Evolutionary conservation across 2,113 vertebrate genomes (phyloP).

Genomic region (Gallinago undulata): DNA sequence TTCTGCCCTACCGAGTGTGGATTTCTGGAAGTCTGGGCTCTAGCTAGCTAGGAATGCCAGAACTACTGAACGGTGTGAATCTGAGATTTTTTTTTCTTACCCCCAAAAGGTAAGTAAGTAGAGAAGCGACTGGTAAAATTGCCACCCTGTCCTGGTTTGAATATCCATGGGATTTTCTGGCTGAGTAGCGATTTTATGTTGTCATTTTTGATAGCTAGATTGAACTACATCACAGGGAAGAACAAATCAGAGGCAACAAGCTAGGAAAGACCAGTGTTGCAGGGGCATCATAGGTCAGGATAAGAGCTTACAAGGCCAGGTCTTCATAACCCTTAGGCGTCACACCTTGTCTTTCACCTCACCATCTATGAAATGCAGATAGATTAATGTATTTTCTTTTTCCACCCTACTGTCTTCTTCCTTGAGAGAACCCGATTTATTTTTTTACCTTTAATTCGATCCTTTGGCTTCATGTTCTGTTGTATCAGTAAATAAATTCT

Average conservation of each 20-base stretch:
- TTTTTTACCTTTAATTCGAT: not conserved
- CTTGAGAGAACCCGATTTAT: not conserved
- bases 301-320: not conserved
- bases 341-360: not conserved
- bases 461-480: not conserved
- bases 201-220: not conserved
- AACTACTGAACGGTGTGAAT: not conserved
- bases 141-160: not conserved
- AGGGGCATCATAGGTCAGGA: not conserved
- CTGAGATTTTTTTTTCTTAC: not conserved
- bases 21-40: not conserved
- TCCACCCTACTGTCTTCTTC: not conserved
- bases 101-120: constrained; percentile 46
- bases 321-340: not conserved
- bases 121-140: not conserved
- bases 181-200: not conserved
- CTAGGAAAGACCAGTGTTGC: not conserved
- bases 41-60: not conserved
- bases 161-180: not conserved
- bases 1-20: not conserved
- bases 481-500: constrained; percentile 5
- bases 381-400: constrained; percentile 6
- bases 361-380: not conserved
- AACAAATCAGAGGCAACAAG: not conserved
- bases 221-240: not conserved